phyloP scores from a whole-genome alignment of 2,797 vertebrate genomes.

The Gouania willdenowi region DNA sequence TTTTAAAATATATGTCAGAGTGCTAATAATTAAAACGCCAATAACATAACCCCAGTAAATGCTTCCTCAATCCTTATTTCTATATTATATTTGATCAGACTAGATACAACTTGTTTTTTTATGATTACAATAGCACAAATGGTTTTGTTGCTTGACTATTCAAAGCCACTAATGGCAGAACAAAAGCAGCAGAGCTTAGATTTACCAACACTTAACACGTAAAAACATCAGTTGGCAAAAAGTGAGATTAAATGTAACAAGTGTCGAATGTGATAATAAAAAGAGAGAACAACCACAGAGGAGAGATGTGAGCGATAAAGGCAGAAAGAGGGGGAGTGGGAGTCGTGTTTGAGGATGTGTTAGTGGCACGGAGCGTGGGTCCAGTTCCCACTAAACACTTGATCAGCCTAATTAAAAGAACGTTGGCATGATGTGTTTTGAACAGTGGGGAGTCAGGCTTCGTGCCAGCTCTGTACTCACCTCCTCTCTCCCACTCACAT shows the following conservation, averaged over 20 bases:
- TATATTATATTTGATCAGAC: no score
- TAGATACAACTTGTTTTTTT: no score
- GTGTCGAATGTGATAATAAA: constrained; percentile 43
- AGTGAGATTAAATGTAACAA: constrained; percentile 33
- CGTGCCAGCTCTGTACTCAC: constrained; percentile 56
- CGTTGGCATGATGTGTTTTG: constrained; percentile 57
- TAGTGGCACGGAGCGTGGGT: constrained; percentile 57
- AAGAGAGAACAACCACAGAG: constrained; percentile 34
- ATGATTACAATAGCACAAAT: no score
- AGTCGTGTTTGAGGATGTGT: constrained; percentile 60
- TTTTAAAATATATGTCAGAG: constrained; percentile 47
- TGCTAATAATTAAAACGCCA: constrained; percentile 28
- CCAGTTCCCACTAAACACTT: constrained; percentile 72
- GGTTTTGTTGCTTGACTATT: constrained; percentile 4
- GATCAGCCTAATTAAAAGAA: constrained; percentile 76
- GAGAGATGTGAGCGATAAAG: constrained; percentile 50
- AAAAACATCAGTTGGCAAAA: constrained; percentile 20
- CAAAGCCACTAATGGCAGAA: constrained; percentile 14
- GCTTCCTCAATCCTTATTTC: constrained; percentile 12
- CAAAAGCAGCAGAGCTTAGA: neutral
- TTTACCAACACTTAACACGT: constrained; percentile 24
- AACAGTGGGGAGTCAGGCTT: constrained; percentile 55
- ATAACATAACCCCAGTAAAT: constrained; percentile 20
- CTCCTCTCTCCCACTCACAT: constrained; percentile 63
- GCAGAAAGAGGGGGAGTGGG: constrained; percentile 45